Base-by-base conservation (phyloP, 2,888 invertebrate genomes). In the Hemithea aestivaria region DNA sequence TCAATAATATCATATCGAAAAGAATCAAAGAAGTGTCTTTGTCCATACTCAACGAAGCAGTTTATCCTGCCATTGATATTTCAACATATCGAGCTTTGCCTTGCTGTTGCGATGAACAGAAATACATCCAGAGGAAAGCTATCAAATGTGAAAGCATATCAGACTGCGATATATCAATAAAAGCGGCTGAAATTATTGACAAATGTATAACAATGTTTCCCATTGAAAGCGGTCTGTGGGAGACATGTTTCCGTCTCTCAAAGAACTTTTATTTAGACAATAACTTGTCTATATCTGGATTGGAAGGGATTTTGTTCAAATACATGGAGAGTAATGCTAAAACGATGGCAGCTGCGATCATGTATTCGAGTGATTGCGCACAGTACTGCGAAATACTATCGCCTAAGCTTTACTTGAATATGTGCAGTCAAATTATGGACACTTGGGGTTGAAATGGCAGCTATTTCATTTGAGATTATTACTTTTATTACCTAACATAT, bases 301-400 rank as follows among this genome's bases (percentile, higher is more conserved):
- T 91, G 43, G 91, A 91, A 63, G 70, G 67, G 2, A 79, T 91
- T 2, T 72, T 91, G 35, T 64, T 87, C 8, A 89, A 90, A 43
- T 88, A 89, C 37, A 88, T 90, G 79, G 80, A 88, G 41, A 75
- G 80, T 0, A 70, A 87, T 35, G 76, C 81, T 1, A 68, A 73
- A 1, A 75, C 83, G 0, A 81, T 87, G 83, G 84, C 84, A 1
- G 77, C 78, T 0, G 87, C 87, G 1, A 72, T 88, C 2, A 76
- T 88, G 81, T 87, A 75, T 47, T 84, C 85, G 0, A 78, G 74
- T 20, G 85, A 88, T 50, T 85, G 84, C 40, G 58, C 73, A 10
- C 74, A 87, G 37, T 87, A 85, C 48, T 78, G 73, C 37, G 71
- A 85, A 48, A 82, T 87, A 45, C 57, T 88, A 6, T 73, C 87